These are phyloP conservation scores for Acutogordius australiensis DNA, from an alignment of 2,888 invertebrate species.

Conservation along the genomic window DNA sequence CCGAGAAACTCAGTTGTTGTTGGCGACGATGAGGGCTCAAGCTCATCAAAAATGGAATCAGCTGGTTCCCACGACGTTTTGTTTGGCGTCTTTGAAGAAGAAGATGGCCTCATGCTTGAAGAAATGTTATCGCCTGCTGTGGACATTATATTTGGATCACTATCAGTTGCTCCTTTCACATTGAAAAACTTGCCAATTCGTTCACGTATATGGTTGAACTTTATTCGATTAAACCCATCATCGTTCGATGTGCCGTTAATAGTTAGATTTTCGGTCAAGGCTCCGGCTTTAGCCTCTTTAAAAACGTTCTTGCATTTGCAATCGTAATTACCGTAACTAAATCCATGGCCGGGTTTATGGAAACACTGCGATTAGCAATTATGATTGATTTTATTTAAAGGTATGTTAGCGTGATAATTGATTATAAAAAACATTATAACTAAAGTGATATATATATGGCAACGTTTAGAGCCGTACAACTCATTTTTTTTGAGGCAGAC, in stretches of 20 bases:
- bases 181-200: too few species aligned
- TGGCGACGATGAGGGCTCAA: background rate
- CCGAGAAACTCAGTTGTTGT: background rate
- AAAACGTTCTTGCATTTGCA: constrained; percentile 10
- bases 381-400: too few species aligned
- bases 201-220: background rate
- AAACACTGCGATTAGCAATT: too few species aligned
- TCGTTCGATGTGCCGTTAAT: background rate
- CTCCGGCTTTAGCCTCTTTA: too few species aligned
- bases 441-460: too few species aligned
- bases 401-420: too few species aligned
- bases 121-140: background rate
- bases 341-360: too few species aligned
- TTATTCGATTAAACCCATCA: background rate
- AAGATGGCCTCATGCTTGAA: background rate
- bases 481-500: too few species aligned
- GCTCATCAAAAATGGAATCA: background rate
- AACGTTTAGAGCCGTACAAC: too few species aligned
- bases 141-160: background rate
- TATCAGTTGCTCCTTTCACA: background rate
- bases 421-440: too few species aligned
- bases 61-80: background rate
- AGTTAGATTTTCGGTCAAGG: too few species aligned
- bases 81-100: background rate
- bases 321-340: background rate